Evolutionary conservation across 2,113 vertebrate genomes (phyloP).

Genomic region (Laterallus jamaicensis): DNA sequence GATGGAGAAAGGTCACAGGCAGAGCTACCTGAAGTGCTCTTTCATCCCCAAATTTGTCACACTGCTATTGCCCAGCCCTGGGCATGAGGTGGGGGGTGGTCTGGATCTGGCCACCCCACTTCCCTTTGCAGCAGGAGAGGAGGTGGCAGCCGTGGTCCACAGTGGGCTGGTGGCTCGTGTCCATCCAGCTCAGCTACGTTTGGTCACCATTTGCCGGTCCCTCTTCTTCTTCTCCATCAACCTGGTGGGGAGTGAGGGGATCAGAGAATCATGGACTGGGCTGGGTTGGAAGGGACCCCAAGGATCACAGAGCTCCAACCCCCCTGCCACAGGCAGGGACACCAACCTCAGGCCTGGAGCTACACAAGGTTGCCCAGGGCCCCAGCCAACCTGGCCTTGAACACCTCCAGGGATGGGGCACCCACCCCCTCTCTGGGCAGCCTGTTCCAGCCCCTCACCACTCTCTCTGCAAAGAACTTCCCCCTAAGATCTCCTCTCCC

Average conservation of each 20-base stretch:
- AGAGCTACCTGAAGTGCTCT: not conserved
- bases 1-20: not conserved
- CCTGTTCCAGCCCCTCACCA: too few species aligned
- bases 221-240: constrained; percentile 86
- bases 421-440: too few species aligned
- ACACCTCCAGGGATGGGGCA: too few species aligned
- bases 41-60: not conserved
- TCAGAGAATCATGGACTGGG: too few species aligned
- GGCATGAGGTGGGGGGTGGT: not conserved
- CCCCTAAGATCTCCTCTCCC: too few species aligned
- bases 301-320: too few species aligned
- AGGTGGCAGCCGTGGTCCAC: not conserved
- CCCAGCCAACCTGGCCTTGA: too few species aligned
- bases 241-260: constrained; percentile 45
- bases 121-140: not conserved
- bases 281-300: too few species aligned
- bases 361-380: too few species aligned
- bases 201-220: constrained; percentile 82
- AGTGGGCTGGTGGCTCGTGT: accelerated
- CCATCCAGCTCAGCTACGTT: constrained; percentile 75
- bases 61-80: not conserved
- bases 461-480: too few species aligned
- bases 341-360: too few species aligned
- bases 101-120: not conserved
- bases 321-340: too few species aligned